Evolutionary conservation across 1,140 invertebrate species (phyloP).

Genomic region (Trichogramma pretiosum): DNA sequence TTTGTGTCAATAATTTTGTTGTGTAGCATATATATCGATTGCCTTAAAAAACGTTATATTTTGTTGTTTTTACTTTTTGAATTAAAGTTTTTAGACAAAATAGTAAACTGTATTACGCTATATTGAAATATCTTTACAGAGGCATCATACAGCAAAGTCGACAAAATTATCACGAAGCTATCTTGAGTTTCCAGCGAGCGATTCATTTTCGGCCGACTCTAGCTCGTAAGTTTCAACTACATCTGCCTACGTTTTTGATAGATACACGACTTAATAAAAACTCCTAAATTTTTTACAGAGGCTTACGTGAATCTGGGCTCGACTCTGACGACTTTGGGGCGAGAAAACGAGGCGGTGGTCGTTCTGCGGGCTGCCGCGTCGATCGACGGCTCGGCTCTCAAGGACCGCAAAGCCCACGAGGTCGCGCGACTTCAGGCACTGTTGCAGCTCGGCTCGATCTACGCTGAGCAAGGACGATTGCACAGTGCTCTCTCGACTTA

Average conservation of each 20-base stretch:
- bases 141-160: conserved; percentile 88
- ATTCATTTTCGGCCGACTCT: conserved; percentile 89
- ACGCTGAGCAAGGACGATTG: conserved; percentile 76
- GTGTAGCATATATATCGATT: too few species aligned
- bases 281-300: conserved; percentile 56
- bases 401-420: conserved; percentile 83
- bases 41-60: background rate
- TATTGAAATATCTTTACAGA: conserved; percentile 50
- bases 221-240: conserved; percentile 64
- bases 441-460: conserved; percentile 81
- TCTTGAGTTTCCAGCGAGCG: conserved; percentile 84
- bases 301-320: conserved; percentile 91
- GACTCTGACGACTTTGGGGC: conserved; percentile 71
- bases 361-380: conserved; percentile 72
- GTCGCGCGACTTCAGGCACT: conserved; percentile 82
- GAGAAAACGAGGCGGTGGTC: conserved; percentile 73
- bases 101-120: too few species aligned
- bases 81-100: too few species aligned
- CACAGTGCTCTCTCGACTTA: conserved; percentile 83
- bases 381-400: conserved; percentile 76
- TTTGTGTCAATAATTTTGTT: too few species aligned
- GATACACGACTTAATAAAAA: background rate
- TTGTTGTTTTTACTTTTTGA: background rate
- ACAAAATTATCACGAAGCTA: conserved; percentile 77
- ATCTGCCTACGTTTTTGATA: background rate